Conservation (phyloP, 64 coral and sea anemone species). For the Actinia tenebrosa region DNA sequence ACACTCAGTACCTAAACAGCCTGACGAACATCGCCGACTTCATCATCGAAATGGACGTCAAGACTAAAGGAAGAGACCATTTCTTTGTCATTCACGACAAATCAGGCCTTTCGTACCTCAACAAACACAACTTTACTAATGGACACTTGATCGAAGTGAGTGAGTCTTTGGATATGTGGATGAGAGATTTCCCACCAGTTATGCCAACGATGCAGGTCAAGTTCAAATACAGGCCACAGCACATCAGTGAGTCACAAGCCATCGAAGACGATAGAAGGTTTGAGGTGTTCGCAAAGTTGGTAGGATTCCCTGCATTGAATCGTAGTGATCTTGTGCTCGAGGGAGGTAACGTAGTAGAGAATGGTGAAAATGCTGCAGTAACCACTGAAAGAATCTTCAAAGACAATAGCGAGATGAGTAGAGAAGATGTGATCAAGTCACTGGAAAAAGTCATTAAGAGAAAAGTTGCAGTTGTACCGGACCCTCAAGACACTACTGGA, state of each 20-base stretch:
- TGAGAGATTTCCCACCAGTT: conserved; percentile 64
- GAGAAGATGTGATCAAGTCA: conserved; percentile 6
- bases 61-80: conserved; percentile 60
- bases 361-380: conserved; percentile 6
- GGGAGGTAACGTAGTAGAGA: conserved; percentile 26
- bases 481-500: conserved; percentile 44
- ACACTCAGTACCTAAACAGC: conserved; percentile 20
- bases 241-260: conserved; percentile 29
- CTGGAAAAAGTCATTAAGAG: conserved; percentile 59
- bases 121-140: conserved; percentile 47
- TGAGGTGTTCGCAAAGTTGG: conserved; percentile 24
- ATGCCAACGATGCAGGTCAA: conserved; percentile 70
- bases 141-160: conserved; percentile 53
- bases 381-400: background rate
- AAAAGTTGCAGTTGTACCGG: conserved; percentile 51
- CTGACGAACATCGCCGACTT: conserved; percentile 21
- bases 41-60: conserved; percentile 52
- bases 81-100: conserved; percentile 69
- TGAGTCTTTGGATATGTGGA: conserved; percentile 59
- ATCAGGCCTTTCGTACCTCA: conserved; percentile 27
- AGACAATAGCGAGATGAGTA: conserved; percentile 17
- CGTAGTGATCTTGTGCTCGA: conserved; percentile 49
- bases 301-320: conserved; percentile 31
- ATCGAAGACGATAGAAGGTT: conserved; percentile 47
- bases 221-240: conserved; percentile 68